These are phyloP conservation scores for Alouatta palliata DNA, from an alignment of 2,113 vertebrate genomes.

Conservation along the genomic window DNA sequence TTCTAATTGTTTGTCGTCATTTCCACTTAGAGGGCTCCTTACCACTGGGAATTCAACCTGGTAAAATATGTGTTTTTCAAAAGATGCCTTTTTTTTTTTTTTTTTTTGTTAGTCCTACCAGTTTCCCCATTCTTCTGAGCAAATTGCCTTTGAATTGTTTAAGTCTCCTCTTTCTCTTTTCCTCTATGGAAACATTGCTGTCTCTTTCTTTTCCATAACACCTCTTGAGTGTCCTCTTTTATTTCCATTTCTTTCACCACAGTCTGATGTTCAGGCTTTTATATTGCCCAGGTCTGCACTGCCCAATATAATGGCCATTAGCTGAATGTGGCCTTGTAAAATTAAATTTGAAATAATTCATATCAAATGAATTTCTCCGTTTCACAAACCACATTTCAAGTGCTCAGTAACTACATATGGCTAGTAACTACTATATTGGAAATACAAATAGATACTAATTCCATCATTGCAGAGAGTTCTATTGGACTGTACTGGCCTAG, in stretches of 20 bases:
- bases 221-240: not conserved
- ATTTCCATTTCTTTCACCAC: not conserved
- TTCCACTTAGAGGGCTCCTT: not conserved
- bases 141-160: conserved; percentile 13
- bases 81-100: not conserved
- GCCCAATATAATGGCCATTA: not conserved
- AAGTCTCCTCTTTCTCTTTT: not conserved
- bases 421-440: not conserved
- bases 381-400: not conserved
- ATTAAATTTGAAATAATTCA: not conserved
- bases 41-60: not conserved
- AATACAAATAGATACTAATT: not conserved
- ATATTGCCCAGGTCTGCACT: not conserved
- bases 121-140: not conserved
- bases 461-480: not conserved
- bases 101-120: not conserved
- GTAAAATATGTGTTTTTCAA: conserved; percentile 17
- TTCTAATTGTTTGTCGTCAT: conserved; percentile 52
- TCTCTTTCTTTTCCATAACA: not conserved
- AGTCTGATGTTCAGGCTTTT: not conserved
- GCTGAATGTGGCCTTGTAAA: not conserved
- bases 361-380: not conserved
- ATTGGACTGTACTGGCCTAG: not conserved
- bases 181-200: not conserved
- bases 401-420: not conserved